A percentile compares a stretch with the other conserved stretches of the same genome.
phyloP scores from a whole-genome alignment of 2,797 vertebrate genomes.

The Parotocinclus haroldoi region DNA sequence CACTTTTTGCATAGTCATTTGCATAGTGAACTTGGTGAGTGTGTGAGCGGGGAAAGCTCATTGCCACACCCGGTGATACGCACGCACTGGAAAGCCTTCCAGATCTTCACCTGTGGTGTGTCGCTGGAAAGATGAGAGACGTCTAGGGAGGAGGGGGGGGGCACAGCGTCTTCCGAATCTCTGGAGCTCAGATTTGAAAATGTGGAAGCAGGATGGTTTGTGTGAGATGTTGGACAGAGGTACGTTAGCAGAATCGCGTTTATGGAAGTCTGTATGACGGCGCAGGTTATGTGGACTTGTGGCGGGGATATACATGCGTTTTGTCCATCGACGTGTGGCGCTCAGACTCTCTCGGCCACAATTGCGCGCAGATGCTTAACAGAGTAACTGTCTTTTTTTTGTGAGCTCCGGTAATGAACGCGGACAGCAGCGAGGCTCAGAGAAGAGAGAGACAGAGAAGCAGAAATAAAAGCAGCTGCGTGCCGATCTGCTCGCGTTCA shows the following conservation, averaged over 20 bases:
- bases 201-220: neutral
- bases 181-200: neutral
- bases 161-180: neutral
- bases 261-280: conserved; percentile 1
- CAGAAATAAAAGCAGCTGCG: conserved; percentile 60
- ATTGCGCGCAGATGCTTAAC: neutral
- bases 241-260: neutral
- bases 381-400: neutral
- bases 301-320: conserved; percentile 6
- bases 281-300: conserved; percentile 15
- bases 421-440: conserved; percentile 54
- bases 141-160: neutral
- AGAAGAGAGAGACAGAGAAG: conserved; percentile 66
- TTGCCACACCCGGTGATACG: conserved; percentile 53
- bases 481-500: conserved; percentile 65
- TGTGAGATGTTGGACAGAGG: conserved; percentile 5
- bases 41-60: conserved; percentile 46
- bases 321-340: conserved; percentile 10
- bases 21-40: conserved; percentile 59
- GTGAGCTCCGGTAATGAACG: conserved; percentile 32
- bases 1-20: conserved; percentile 28
- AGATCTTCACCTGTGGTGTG: neutral
- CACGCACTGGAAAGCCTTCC: neutral
- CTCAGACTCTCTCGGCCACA: neutral
- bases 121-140: neutral